A percentile compares a stretch with the other conserved stretches of the same genome.
phyloP scores from a whole-genome alignment of 2,797 vertebrate species.

The Ctenopoma multispine region DNA sequence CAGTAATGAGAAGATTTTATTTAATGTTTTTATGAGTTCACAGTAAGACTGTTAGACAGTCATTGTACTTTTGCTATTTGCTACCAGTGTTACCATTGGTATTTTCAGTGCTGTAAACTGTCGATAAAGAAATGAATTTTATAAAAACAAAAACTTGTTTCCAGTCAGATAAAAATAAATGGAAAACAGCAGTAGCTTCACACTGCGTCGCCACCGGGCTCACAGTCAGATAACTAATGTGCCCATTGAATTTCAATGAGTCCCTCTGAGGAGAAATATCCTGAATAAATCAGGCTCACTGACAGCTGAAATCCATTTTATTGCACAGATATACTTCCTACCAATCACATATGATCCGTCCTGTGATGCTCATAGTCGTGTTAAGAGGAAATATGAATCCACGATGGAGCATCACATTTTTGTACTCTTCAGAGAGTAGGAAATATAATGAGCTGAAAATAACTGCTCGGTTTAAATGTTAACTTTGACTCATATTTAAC shows the following conservation, averaged over 20 bases:
- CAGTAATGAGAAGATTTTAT: neutral
- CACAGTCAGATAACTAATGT: slow-evolving; percentile 66
- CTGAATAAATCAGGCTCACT: slow-evolving; percentile 54
- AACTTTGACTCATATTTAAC: neutral
- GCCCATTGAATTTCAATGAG: slow-evolving; percentile 71
- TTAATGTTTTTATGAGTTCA: neutral
- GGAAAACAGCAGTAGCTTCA: slow-evolving; percentile 51
- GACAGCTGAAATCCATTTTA: slow-evolving; percentile 55
- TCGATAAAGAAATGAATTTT: slow-evolving; percentile 50
- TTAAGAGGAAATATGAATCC: slow-evolving; percentile 43
- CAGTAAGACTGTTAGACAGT: neutral
- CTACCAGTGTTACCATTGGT: slow-evolving; percentile 8
- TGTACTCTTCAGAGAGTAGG: neutral
- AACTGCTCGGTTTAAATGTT: neutral
- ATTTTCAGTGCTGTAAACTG: slow-evolving; percentile 31
- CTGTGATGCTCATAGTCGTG: slow-evolving; percentile 49
- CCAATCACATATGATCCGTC: slow-evolving; percentile 46
- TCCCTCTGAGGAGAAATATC: slow-evolving; percentile 61
- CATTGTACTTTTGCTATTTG: slow-evolving; percentile 14
- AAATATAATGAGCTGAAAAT: slow-evolving; percentile 5
- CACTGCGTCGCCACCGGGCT: slow-evolving; percentile 49
- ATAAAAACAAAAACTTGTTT: slow-evolving; percentile 60
- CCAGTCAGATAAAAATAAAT: slow-evolving; percentile 66
- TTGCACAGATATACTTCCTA: slow-evolving; percentile 41
- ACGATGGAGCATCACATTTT: neutral